Conservation (phyloP, 2,797 vertebrate genomes). For the Gymnocypris eckloni region DNA sequence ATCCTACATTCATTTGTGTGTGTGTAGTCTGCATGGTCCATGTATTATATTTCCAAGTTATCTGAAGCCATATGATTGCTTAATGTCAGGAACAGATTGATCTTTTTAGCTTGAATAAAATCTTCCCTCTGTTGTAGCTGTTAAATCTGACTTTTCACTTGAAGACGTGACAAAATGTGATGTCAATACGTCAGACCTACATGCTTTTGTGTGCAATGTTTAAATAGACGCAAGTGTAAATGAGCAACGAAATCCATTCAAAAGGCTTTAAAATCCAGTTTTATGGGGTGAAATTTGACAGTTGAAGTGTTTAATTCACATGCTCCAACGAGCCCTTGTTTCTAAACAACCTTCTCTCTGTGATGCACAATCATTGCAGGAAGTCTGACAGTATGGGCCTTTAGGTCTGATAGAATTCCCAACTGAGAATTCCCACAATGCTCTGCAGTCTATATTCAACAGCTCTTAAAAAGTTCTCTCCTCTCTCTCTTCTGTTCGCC, state of each 20-base stretch:
- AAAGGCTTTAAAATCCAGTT: neutral
- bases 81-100: neutral
- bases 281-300: neutral
- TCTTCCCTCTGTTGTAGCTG: neutral
- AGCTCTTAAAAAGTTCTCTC: constrained; percentile 65
- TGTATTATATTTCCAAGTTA: neutral
- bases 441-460: constrained; percentile 44
- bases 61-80: neutral
- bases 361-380: constrained; percentile 37
- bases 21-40: neutral
- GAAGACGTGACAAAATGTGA: neutral
- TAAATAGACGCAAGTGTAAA: neutral
- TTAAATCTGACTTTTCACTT: neutral
- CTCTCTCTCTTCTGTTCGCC: constrained; percentile 53
- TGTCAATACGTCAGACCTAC: neutral
- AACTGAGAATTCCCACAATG: constrained; percentile 61
- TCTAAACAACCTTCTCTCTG: constrained; percentile 13
- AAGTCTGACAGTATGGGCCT: constrained; percentile 46
- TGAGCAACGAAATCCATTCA: neutral
- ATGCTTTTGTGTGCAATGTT: neutral
- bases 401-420: constrained; percentile 65
- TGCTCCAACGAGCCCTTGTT: neutral
- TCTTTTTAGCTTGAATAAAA: neutral
- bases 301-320: neutral
- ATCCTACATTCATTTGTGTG: neutral